Percentiles rank a stretch among this genome's conserved stretches.
Conservation (phyloP, 64 coral and sea anemone genomes). For the Actinia equina region DNA sequence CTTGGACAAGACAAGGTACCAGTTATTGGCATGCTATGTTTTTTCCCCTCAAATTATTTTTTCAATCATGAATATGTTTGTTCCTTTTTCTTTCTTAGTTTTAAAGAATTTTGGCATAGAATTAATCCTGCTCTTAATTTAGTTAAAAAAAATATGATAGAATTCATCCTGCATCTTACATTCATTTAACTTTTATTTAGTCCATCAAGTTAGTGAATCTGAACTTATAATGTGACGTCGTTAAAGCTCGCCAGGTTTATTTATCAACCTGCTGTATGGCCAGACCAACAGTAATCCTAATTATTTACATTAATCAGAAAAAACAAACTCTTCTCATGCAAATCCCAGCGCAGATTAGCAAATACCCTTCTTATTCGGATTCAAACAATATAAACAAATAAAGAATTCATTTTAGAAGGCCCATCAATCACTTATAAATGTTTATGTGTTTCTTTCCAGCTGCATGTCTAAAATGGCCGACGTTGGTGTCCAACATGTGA, state of each 20-base stretch:
- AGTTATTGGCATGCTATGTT: too few relatives aligned
- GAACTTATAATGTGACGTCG: not conserved
- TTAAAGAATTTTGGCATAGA: too few relatives aligned
- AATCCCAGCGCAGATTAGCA: not conserved
- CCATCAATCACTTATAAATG: too few relatives aligned
- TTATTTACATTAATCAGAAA: not conserved
- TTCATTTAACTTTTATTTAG: not conserved
- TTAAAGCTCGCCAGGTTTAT: not conserved
- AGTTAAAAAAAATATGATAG: too few relatives aligned
- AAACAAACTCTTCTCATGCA: not conserved
- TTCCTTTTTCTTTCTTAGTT: too few relatives aligned
- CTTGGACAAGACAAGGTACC: too few relatives aligned
- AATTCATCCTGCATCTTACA: too few relatives aligned
- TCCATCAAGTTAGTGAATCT: not conserved
- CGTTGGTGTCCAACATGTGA: conserved; percentile 15
- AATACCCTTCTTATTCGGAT: not conserved
- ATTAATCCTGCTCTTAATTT: too few relatives aligned
- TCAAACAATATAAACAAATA: not conserved
- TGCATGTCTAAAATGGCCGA: conserved; percentile 8
- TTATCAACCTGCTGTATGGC: not conserved
- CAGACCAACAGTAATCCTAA: not conserved
- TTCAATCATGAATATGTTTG: too few relatives aligned
- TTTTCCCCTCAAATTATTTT: too few relatives aligned
- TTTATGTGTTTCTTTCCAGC: not conserved
- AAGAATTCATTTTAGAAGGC: not conserved